Evolutionary conservation across 1,140 invertebrate species (phyloP), one percentile per base, ranked within the genome.

Genomic region (Conus ventricosus): DNA sequence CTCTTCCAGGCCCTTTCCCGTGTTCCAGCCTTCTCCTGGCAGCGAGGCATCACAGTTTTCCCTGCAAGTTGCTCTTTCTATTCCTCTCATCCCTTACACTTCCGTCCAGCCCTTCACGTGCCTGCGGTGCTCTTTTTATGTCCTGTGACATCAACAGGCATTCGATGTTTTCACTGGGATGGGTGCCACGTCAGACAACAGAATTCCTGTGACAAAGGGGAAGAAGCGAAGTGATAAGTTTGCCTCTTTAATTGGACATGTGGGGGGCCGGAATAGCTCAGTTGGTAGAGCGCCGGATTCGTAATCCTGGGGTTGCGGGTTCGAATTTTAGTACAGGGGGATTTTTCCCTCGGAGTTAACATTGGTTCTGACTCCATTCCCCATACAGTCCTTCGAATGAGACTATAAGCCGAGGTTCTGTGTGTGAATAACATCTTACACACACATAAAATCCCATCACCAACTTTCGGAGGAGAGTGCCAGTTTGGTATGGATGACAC

Each of bases 171-270:
- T 71, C 67, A 20, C 82, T 83, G 11, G 53, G 17, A 83, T 57
- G 57, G 54, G 53, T 55, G 55, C 53, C 57, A n/a, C 51, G 53
- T 54, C 53, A 15, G 67, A 8, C 8, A n/a, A 23, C 53, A 23
- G 82, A 83, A 57, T 57, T 51, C 23, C 39, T n/a, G 20, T 83
- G 82, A 83, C 55, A 85, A 60, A 63, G 60, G 55, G 20, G n/a
- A 57, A 85, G 54, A 20, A 25, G 55, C 55, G 7, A 39, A 85
- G 54, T 85, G 67, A 85, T 63, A 85, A 85, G 84, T 57, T 85
- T 85, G 55, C 67, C 84, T 57, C 84, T 83, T 54, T 85, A 39
- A 85, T 85, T 85, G 84, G 84, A 57, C 71, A 60, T 25, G 84
- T 57, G 55, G 67, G 11, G 53, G 84, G 20, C 84, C 39, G 39